Percentiles rank a stretch among this genome's conserved stretches.
Conservation (phyloP, 1,140 invertebrate genomes). For the Drosophila chauvacae region DNA sequence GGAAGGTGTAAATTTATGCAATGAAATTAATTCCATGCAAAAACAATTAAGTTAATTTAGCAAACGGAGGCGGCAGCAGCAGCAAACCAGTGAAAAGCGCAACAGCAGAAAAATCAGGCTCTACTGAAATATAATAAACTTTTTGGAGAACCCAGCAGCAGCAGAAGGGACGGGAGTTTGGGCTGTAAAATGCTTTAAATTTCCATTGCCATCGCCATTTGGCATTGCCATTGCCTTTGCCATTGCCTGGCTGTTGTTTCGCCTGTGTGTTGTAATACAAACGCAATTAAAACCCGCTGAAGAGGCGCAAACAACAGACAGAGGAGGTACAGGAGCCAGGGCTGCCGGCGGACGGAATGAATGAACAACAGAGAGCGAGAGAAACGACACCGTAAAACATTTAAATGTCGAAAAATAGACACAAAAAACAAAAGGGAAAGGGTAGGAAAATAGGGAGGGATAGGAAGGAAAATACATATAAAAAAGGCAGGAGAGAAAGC, state of each 20-base stretch:
- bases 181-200: conserved; percentile 68
- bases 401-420: conserved; percentile 82
- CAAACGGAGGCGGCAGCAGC: conserved; percentile 54
- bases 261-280: conserved; percentile 72
- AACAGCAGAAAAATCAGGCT: conserved; percentile 73
- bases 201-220: conserved; percentile 61
- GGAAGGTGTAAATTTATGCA: conserved; percentile 80
- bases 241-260: conserved; percentile 40
- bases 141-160: conserved; percentile 21
- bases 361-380: conserved; percentile 26
- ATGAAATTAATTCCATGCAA: conserved; percentile 82
- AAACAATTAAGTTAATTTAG: conserved; percentile 84
- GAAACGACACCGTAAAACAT: conserved; percentile 80
- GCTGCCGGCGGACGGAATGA: conserved; percentile 27
- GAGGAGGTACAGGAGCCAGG: conserved; percentile 29
- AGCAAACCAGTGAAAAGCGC: conserved; percentile 52
- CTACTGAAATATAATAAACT: conserved; percentile 83
- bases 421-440: conserved; percentile 38
- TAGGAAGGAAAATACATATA: neutral
- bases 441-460: neutral
- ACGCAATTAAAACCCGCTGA: conserved; percentile 83
- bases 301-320: conserved; percentile 81
- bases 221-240: conserved; percentile 39
- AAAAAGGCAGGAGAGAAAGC: neutral
- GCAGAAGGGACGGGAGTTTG: conserved; percentile 7